Conservation (phyloP, 2,888 invertebrate species). For the Arctia plantaginis region DNA sequence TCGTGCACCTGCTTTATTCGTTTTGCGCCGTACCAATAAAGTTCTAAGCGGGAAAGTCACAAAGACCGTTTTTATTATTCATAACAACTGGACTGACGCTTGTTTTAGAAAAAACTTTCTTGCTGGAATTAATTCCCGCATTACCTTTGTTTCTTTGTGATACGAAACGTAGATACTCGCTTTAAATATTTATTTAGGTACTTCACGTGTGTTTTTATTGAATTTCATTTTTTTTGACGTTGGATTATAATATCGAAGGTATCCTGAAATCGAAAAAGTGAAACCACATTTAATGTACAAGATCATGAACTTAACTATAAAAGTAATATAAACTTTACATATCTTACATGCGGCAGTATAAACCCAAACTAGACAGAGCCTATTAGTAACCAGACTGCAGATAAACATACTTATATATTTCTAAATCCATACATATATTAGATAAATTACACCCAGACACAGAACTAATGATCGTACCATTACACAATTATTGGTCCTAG, state of each 20-base stretch:
- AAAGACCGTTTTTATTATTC: constrained; percentile 27
- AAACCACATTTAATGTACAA: too few species aligned
- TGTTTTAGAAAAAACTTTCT: constrained; percentile 31
- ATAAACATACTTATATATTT: too few species aligned
- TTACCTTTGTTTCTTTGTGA: constrained; percentile 42
- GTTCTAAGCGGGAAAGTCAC: constrained; percentile 18
- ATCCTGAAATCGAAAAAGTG: background rate
- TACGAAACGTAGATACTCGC: constrained; percentile 30
- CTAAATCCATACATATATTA: too few species aligned
- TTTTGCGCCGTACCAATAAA: constrained; percentile 19
- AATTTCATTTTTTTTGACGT: constrained; percentile 6
- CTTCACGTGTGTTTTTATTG: constrained; percentile 19
- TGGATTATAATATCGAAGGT: background rate
- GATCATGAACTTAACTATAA: background rate
- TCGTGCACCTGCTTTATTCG: constrained; percentile 16
- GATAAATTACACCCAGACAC: too few species aligned
- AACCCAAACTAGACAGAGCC: too few species aligned
- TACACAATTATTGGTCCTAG: too few species aligned
- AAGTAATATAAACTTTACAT: too few species aligned
- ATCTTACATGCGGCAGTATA: background rate
- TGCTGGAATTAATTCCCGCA: constrained; percentile 27
- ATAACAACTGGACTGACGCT: constrained; percentile 26
- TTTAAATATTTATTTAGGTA: constrained; percentile 40
- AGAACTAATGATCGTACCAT: too few species aligned
- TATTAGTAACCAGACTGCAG: too few species aligned